phyloP scores from a whole-genome alignment of 2,113 vertebrate genomes.

The Labrus mixtus region DNA sequence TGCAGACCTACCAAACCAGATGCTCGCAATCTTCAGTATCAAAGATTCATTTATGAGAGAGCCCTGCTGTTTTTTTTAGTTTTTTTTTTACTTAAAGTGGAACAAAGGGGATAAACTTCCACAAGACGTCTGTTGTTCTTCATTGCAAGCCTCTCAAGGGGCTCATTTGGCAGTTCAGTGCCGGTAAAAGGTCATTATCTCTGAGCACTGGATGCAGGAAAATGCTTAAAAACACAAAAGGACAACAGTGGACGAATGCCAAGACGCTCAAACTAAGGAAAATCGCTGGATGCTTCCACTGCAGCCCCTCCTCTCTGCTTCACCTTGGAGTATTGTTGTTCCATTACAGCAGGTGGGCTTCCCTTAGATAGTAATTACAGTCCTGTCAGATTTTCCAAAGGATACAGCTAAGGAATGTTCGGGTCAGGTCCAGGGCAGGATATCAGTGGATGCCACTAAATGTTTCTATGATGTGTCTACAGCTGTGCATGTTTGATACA shows the following conservation, averaged over 20 bases:
- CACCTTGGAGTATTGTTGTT: conserved; percentile 78
- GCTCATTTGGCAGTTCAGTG: conserved; percentile 65
- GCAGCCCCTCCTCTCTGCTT: conserved; percentile 58
- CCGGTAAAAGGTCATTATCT: conserved; percentile 73
- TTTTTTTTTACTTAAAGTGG: conserved; percentile 46
- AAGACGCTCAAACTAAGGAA: conserved; percentile 66
- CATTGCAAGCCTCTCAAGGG: conserved; percentile 67
- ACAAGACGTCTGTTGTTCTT: conserved; percentile 62
- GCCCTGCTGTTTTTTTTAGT: conserved; percentile 32
- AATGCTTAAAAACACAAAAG: conserved; percentile 72
- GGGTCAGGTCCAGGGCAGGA: conserved; percentile 60
- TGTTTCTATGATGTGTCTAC: conserved; percentile 19
- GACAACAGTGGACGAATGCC: conserved; percentile 81
- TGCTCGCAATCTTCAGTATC: conserved; percentile 19
- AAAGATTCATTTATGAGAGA: conserved; percentile 33
- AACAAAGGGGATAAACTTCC: conserved; percentile 64
- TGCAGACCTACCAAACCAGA: conserved; percentile 18
- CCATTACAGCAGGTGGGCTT: conserved; percentile 74
- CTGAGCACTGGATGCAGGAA: conserved; percentile 58
- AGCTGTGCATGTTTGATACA: conserved; percentile 14
- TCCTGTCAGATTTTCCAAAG: conserved; percentile 75
- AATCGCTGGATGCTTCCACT: conserved; percentile 50
- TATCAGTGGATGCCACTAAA: conserved; percentile 27
- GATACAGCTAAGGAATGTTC: conserved; percentile 66
- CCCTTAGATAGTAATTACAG: conserved; percentile 62